A percentile compares a stretch with the other conserved stretches of the same genome.
These are phyloP conservation scores for Entomobrya multifasciata DNA, from an alignment of 2,888 invertebrate genomes.

Conservation along the genomic window DNA sequence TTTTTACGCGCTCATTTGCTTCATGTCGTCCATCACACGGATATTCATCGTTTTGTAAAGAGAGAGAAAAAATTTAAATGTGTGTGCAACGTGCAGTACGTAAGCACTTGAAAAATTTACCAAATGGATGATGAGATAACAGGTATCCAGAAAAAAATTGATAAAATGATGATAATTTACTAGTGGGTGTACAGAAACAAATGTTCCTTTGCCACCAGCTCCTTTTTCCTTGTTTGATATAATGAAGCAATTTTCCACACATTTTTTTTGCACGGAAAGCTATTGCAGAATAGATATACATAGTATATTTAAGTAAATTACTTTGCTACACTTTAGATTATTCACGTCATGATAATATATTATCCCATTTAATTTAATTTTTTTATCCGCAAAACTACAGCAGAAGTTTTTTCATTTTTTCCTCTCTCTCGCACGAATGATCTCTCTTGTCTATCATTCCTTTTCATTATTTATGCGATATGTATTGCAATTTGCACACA, in stretches of 20 bases:
- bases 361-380: not conserved
- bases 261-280: constrained; percentile 35
- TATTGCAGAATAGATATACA: too few relatives aligned
- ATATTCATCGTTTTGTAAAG: too few relatives aligned
- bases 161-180: constrained; percentile 32
- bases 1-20: constrained; percentile 35
- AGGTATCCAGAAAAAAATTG: constrained; percentile 31
- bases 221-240: constrained; percentile 49
- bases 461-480: constrained; percentile 2
- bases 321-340: not conserved
- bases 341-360: constrained; percentile 28
- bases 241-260: constrained; percentile 34
- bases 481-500: constrained; percentile 16
- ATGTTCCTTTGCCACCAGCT: constrained; percentile 15
- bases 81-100: not conserved
- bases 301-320: too few relatives aligned
- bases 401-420: not conserved
- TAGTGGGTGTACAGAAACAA: constrained; percentile 21
- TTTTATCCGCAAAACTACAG: not conserved
- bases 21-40: constrained; percentile 12
- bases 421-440: not conserved
- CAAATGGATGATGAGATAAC: constrained; percentile 39
- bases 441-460: not conserved
- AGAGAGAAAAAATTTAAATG: constrained; percentile 21
- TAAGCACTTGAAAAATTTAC: constrained; percentile 16